Evolutionary conservation across 2,113 vertebrate genomes (phyloP), one percentile per base, ranked within the genome.

Genomic region (Chloropsis hardwickii): DNA sequence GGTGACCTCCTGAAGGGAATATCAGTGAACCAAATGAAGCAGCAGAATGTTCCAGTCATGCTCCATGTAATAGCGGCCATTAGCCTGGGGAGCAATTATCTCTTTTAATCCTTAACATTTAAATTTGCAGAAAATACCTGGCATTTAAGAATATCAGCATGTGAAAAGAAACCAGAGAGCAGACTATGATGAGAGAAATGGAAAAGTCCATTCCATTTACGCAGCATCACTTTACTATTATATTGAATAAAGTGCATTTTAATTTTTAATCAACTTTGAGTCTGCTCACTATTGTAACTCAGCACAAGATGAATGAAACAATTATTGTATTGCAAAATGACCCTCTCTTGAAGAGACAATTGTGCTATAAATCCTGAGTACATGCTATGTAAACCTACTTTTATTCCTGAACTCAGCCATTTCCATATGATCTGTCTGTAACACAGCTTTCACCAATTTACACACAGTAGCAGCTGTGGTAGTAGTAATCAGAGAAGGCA

Each of bases 241-340:
- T 70, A 47, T 86, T 62, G 64, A 96, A 96, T 90, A 88, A 95
- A 92, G 47, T 40, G 44, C 35, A 40, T 86, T 97, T 95, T 90
- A 95, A 93, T 96, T 93, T 96, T 95, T 96, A 94, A 97, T 90
- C 88, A 94, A 64, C 85, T 88, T 56, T 66, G 44, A 86, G 54
- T 42, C 64, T 21, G 21, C 37, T 80, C 15, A 13, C 17, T 83
- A 58, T 83, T 86, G 73, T 90, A 95, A 92, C 33, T 83, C 65
- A 69, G 39, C 39, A 67, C 16, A 88, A 92, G 90, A 92, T 64
- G 88, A 86, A 95, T 94, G 92, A 95, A 90, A 88, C 40, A 82
- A 80, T 80, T 89, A 70, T 62, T 87, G 42, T 37, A 85, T 74
- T 76, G 69, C 58, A 86, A 93, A 96, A 70, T 91, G 80, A 81